These are phyloP conservation scores for Drosophila auraria DNA, from an alignment of 1,140 invertebrate genomes.

Conservation along the genomic window DNA sequence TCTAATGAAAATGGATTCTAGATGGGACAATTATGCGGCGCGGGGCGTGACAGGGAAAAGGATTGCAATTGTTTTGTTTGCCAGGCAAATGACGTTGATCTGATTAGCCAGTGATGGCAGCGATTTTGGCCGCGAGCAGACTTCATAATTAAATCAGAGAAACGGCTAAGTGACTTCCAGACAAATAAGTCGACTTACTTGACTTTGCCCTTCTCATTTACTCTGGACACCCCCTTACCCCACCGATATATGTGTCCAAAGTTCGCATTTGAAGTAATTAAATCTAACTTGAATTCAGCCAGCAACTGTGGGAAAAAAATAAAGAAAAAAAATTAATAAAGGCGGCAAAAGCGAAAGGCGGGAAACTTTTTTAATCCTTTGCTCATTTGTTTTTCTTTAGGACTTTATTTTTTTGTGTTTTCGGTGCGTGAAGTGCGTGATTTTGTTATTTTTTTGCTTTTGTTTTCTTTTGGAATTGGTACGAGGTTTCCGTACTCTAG, in stretches of 20 bases:
- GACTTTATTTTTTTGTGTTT: conserved; percentile 12
- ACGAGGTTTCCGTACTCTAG: background rate
- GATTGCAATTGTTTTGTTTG: conserved; percentile 43
- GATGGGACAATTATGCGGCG: background rate
- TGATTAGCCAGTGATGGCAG: conserved; percentile 55
- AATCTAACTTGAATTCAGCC: conserved; percentile 71
- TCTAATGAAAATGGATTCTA: conserved; percentile 26
- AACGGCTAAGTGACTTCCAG: conserved; percentile 40
- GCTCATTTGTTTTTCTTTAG: conserved; percentile 60
- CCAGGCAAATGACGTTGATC: conserved; percentile 53
- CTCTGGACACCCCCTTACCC: background rate
- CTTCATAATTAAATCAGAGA: conserved; percentile 54
- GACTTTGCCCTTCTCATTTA: conserved; percentile 36
- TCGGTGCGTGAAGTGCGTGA: conserved; percentile 25
- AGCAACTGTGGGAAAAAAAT: background rate
- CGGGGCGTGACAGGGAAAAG: conserved; percentile 18
- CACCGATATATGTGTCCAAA: conserved; percentile 60
- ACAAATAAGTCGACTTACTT: conserved; percentile 43
- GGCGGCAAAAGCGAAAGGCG: conserved; percentile 28
- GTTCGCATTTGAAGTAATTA: conserved; percentile 73
- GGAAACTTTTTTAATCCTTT: conserved; percentile 73
- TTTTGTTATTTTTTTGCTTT: conserved; percentile 1
- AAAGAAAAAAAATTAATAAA: conserved; percentile 9
- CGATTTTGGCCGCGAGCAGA: conserved; percentile 17
- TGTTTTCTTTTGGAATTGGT: background rate